Evolutionary conservation across 2,888 invertebrate species (phyloP).

Genomic region (Cancer borealis): DNA sequence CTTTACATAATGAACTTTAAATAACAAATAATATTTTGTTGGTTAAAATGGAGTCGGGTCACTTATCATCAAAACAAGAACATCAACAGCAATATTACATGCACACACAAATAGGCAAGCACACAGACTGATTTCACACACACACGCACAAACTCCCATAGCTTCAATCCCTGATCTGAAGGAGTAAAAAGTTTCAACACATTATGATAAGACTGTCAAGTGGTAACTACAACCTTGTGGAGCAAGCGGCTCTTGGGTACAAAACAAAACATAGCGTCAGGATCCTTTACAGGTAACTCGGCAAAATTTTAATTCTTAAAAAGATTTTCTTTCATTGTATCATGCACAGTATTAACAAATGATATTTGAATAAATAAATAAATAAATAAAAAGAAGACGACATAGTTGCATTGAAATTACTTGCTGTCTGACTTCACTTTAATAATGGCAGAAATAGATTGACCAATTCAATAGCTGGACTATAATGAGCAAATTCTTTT

Average conservation of each 20-base stretch:
- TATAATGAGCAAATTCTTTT: slow-evolving; percentile 10
- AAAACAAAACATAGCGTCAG: neutral
- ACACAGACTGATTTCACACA: neutral
- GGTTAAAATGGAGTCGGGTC: neutral
- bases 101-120: no score
- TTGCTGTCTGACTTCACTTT: neutral
- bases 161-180: neutral
- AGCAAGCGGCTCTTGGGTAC: neutral
- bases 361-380: neutral
- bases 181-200: neutral
- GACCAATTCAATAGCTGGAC: neutral
- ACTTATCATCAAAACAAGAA: neutral
- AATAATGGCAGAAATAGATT: neutral
- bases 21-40: neutral
- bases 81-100: neutral
- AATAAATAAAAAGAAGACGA: neutral
- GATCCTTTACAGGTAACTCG: neutral
- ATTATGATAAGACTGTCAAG: neutral
- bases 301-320: neutral
- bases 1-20: neutral
- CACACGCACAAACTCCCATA: neutral
- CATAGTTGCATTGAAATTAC: neutral
- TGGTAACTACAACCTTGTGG: neutral
- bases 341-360: neutral
- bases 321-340: neutral